phyloP scores from a whole-genome alignment of 1,140 invertebrate genomes.

The Chymomyza costata region DNA sequence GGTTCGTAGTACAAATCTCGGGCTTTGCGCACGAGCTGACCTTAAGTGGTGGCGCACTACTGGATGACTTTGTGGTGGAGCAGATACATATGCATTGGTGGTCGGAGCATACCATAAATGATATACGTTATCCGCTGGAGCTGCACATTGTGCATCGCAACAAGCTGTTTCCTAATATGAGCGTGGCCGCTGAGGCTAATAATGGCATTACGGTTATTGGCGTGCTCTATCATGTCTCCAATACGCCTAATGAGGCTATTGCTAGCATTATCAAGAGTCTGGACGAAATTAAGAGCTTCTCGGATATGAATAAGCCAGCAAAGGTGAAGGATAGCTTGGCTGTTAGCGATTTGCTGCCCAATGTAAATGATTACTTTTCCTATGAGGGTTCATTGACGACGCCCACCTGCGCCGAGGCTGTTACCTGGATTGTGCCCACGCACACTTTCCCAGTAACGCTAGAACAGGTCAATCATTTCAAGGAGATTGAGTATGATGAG shows the following conservation, averaged over 20 bases:
- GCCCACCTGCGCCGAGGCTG: conserved; percentile 83
- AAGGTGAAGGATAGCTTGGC: conserved; percentile 74
- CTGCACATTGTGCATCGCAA: conserved; percentile 85
- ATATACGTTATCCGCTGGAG: conserved; percentile 78
- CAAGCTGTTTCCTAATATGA: conserved; percentile 77
- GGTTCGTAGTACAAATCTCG: conserved; percentile 74
- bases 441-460: conserved; percentile 79
- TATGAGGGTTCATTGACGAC: conserved; percentile 87
- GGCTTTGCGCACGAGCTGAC: conserved; percentile 68
- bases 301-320: conserved; percentile 76
- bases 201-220: conserved; percentile 83
- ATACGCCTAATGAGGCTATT: conserved; percentile 46
- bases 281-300: conserved; percentile 58
- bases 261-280: conserved; percentile 55
- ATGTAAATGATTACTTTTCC: conserved; percentile 78
- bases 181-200: conserved; percentile 77
- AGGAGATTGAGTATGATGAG: conserved; percentile 67
- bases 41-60: conserved; percentile 76
- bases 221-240: conserved; percentile 81
- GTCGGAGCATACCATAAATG: conserved; percentile 84
- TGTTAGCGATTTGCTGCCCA: conserved; percentile 77
- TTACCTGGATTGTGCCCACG: conserved; percentile 84
- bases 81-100: conserved; percentile 88
- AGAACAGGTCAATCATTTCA: conserved; percentile 77
- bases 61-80: conserved; percentile 78